Evolutionary conservation across 2,888 invertebrate species (phyloP), one percentile per base, ranked within the genome.

Genomic region (Eudemis profundana): DNA sequence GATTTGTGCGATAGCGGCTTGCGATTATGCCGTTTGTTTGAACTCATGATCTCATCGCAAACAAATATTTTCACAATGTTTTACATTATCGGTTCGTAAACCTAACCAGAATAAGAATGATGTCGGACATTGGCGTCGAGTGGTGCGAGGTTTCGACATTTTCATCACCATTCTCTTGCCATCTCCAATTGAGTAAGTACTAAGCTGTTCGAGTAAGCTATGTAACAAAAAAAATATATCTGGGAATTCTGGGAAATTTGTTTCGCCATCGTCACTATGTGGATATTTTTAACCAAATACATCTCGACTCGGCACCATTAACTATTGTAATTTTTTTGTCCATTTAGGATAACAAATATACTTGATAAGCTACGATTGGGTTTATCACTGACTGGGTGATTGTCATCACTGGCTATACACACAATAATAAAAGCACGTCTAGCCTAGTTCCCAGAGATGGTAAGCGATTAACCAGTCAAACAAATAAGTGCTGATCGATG

Each of bases 41-140:
- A 36, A 36, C 44, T 49, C 15, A 65, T 65, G 65, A 65, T 53
- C 59, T 65, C 65, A 65, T 65, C 59, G 51, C 38, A 59, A 60
- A 46, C 29, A 46, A 59, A 60, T 65, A 60, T 53, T 38, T 38
- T 46, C 46, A 23, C 46, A 60, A 59, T 47, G 51, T 53, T 56
- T 54, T 27, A 62, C 29, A 62, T 17, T 56, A 29, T 23, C 50
- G 27, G 36, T 51, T 29, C 4, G 36, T 8, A 44, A 44, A 53
- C 14, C 14, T 61, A 61, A 44, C 12, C 12, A 12, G 33, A 21
- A 15, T 7, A 33, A 33, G 3, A 10, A 33, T 8, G 12, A 33
- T 33, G 8, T 33, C 1, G 0, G 33, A 33, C 8, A 10, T 7
- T 8, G 29, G 29, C 8, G 10, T 29, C 7, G 29, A 15, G 27